phyloP scores from a whole-genome alignment of 2,797 vertebrate species.

The Leptodactylus fallax region DNA sequence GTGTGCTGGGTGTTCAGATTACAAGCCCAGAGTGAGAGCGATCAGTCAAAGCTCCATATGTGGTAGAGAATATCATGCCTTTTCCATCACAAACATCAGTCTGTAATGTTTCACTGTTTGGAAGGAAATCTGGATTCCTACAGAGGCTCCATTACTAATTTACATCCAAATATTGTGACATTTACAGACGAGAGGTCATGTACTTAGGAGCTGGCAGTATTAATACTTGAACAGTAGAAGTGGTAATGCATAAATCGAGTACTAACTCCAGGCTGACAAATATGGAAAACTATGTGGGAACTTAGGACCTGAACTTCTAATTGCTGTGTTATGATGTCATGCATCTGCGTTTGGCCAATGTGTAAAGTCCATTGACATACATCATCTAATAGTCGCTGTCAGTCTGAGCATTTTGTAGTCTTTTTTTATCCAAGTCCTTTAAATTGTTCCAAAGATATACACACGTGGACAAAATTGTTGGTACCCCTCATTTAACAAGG shows the following conservation, averaged over 20 bases:
- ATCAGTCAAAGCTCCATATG: conserved; percentile 30
- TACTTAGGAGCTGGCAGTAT: background rate
- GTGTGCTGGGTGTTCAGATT: conserved; percentile 30
- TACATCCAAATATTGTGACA: conserved; percentile 29
- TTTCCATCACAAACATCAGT: conserved; percentile 38
- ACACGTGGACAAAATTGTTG: too few relatives aligned
- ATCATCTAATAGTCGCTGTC: too few relatives aligned
- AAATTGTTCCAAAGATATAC: too few relatives aligned
- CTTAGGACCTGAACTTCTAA: background rate
- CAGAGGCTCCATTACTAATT: conserved; percentile 11
- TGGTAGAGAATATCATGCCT: conserved; percentile 31
- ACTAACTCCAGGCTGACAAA: background rate
- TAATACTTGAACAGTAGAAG: conserved; percentile 2
- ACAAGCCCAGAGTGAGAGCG: conserved; percentile 32
- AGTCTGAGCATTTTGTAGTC: too few relatives aligned
- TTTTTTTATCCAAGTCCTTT: too few relatives aligned
- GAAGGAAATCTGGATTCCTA: conserved; percentile 21
- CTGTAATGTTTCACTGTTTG: conserved; percentile 31
- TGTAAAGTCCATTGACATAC: too few relatives aligned
- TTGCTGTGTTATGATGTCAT: background rate
- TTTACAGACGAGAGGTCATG: background rate
- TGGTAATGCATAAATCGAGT: background rate
- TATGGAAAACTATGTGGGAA: background rate
- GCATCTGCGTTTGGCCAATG: background rate
- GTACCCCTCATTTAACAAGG: too few relatives aligned